A percentile compares a stretch with the other conserved stretches of the same genome.
Conservation (phyloP, 2,113 vertebrate species). For the Clarias gariepinus region DNA sequence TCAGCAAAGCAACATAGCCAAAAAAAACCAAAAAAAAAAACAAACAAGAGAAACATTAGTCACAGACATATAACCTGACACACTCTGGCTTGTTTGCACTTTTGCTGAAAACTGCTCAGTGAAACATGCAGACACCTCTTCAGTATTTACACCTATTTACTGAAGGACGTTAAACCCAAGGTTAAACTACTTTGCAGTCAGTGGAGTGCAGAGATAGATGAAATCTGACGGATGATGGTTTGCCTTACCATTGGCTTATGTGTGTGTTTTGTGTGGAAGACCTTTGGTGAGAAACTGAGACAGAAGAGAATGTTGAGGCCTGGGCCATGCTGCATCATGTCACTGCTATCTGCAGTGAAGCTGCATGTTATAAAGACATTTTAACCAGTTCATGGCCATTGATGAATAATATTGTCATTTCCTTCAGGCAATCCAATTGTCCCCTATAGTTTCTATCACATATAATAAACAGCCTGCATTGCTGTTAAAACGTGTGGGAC, state of each 20-base stretch:
- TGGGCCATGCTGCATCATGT: slow-evolving; percentile 15
- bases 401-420: slow-evolving; percentile 13
- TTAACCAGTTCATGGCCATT: slow-evolving; percentile 1
- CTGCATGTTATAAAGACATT: slow-evolving; percentile 30
- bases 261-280: slow-evolving; percentile 4
- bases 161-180: slow-evolving; percentile 31
- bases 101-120: slow-evolving; percentile 25
- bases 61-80: slow-evolving; percentile 10
- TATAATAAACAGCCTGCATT: slow-evolving; percentile 23
- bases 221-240: slow-evolving; percentile 27
- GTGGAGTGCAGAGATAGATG: slow-evolving; percentile 23
- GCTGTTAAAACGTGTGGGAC: background rate
- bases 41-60: slow-evolving; percentile 46
- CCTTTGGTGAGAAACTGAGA: slow-evolving; percentile 21
- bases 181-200: slow-evolving; percentile 36
- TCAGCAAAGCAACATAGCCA: slow-evolving; percentile 50
- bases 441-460: background rate
- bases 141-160: slow-evolving; percentile 41
- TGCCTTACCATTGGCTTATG: background rate
- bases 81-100: slow-evolving; percentile 7
- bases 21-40: background rate
- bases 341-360: slow-evolving; percentile 16
- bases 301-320: slow-evolving; percentile 2
- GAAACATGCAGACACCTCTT: slow-evolving; percentile 29
- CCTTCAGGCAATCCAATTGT: background rate